phyloP scores from a whole-genome alignment of 2,113 vertebrate genomes.

The Pogona vitticeps region DNA sequence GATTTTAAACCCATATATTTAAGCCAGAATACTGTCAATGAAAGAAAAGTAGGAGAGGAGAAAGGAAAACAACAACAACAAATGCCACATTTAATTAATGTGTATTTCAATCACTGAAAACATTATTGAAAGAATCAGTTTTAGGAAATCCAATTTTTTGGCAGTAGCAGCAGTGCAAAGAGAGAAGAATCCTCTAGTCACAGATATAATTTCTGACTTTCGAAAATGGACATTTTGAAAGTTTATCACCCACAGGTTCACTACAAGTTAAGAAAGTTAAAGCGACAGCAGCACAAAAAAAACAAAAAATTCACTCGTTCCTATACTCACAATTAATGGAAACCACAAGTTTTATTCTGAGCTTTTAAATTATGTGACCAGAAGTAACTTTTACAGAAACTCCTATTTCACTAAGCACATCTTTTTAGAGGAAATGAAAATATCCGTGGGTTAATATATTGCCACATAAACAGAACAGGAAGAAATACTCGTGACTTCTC shows the following conservation, averaged over 20 bases:
- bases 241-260: conserved; percentile 73
- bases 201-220: conserved; percentile 67
- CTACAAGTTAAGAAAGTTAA: conserved; percentile 80
- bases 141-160: conserved; percentile 65
- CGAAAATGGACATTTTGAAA: conserved; percentile 61
- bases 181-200: conserved; percentile 60
- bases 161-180: conserved; percentile 42
- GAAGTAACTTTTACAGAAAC: too few species aligned
- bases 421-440: conserved; percentile 46
- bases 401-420: conserved; percentile 27
- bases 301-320: conserved; percentile 1
- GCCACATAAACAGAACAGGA: neutral
- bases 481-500: neutral
- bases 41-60: conserved; percentile 34
- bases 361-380: conserved; percentile 18
- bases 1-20: conserved; percentile 19
- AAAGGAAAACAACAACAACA: conserved; percentile 13
- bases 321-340: conserved; percentile 57
- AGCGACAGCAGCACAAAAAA: conserved; percentile 58
- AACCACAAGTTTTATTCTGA: conserved; percentile 69
- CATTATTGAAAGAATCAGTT: conserved; percentile 29
- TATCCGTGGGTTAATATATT: conserved; percentile 10
- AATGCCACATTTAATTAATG: conserved; percentile 9
- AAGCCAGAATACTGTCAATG: neutral
- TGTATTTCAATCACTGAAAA: conserved; percentile 38